Conservation (phyloP, 2,797 vertebrate species). For the Bryconaethiops microstoma region DNA sequence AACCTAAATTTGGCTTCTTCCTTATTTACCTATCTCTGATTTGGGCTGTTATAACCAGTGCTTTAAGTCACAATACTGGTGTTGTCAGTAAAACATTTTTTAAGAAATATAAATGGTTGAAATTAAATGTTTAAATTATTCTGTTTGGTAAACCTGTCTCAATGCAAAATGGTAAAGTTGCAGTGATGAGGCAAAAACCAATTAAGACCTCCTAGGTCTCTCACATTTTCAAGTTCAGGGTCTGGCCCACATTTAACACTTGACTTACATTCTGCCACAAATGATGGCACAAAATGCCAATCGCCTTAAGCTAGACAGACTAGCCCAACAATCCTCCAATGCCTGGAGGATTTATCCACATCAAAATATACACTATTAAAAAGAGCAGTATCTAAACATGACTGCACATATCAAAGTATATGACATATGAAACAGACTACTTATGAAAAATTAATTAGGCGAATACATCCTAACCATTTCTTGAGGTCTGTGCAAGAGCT, state of each 20-base stretch:
- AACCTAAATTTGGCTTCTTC: not conserved
- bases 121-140: not conserved
- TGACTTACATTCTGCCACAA: conserved; percentile 25
- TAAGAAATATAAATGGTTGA: not conserved
- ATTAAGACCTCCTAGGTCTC: not conserved
- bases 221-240: not conserved
- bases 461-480: too few species aligned
- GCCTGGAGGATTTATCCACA: conserved; percentile 7
- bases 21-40: not conserved
- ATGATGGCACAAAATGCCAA: not conserved
- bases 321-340: not conserved
- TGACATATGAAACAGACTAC: too few species aligned
- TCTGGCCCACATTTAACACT: not conserved
- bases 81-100: not conserved
- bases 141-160: not conserved
- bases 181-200: not conserved
- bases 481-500: not conserved
- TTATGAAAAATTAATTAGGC: too few species aligned
- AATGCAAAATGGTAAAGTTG: not conserved
- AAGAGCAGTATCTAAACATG: not conserved
- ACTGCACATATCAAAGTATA: too few species aligned
- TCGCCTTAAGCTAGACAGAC: conserved; percentile 6
- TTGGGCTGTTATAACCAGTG: too few species aligned
- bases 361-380: not conserved
- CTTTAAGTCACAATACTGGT: not conserved